A percentile compares a stretch with the other conserved stretches of the same genome.
Conservation (phyloP, 2,797 vertebrate species). For the Coregonus ussuriensis region DNA sequence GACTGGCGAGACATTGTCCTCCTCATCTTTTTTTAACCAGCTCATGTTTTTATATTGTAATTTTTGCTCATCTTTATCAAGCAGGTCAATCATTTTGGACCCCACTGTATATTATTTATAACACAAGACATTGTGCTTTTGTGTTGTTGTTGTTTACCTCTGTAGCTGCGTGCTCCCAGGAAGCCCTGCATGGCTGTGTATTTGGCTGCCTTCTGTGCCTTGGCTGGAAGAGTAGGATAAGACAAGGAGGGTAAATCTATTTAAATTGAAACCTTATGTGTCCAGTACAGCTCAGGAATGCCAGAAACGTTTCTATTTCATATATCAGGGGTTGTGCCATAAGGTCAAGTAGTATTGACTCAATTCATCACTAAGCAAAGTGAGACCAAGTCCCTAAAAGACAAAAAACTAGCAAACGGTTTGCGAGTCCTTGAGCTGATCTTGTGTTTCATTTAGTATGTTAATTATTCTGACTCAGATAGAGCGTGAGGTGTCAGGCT, state of each 20-base stretch:
- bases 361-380: slow-evolving; percentile 1
- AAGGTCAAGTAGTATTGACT: background rate
- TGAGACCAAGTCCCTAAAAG: background rate
- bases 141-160: slow-evolving; percentile 64
- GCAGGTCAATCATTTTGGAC: no score
- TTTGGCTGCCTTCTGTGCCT: slow-evolving; percentile 77
- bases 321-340: background rate
- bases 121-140: no score
- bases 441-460: no score
- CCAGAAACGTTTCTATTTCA: background rate
- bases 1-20: no score
- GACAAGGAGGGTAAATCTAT: background rate
- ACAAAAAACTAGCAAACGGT: background rate
- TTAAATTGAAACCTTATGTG: background rate
- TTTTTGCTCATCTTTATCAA: no score
- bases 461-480: background rate
- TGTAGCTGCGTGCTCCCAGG: slow-evolving; percentile 70
- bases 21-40: no score
- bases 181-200: slow-evolving; percentile 74
- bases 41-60: no score
- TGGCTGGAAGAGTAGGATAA: slow-evolving; percentile 56
- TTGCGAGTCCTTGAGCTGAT: no score
- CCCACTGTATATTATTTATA: no score
- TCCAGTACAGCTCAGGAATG: slow-evolving; percentile 3
- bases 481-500: background rate